A percentile compares a stretch with the other conserved stretches of the same genome.
phyloP scores from a whole-genome alignment of 2,888 invertebrate species.

The Mycalesis mineus region DNA sequence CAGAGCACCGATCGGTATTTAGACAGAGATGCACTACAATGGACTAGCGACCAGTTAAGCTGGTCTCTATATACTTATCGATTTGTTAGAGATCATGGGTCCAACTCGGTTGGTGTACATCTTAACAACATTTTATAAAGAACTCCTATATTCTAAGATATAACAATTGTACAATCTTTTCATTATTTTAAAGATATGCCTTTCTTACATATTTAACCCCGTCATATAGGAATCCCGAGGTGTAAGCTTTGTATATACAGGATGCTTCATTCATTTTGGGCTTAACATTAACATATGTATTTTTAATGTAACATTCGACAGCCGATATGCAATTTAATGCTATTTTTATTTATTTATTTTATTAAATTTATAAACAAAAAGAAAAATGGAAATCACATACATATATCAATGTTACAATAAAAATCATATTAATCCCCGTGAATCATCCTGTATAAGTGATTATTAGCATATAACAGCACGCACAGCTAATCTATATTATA shows the following conservation, averaged over 20 bases:
- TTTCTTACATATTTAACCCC: conserved; percentile 33
- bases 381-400: too few species aligned
- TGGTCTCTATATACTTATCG: not conserved
- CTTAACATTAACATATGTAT: not conserved
- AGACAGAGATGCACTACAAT: not conserved
- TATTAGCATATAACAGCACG: conserved; percentile 5
- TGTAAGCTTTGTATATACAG: conserved; percentile 19
- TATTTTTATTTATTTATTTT: not conserved
- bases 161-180: conserved; percentile 36
- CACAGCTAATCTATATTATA: conserved; percentile 18
- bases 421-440: too few species aligned
- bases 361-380: too few species aligned
- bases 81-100: not conserved
- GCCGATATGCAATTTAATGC: not conserved
- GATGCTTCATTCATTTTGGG: not conserved
- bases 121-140: conserved; percentile 25
- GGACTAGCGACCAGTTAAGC: not conserved
- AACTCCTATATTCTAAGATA: conserved; percentile 29
- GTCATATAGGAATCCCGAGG: conserved; percentile 29
- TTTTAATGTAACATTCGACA: not conserved
- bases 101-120: conserved; percentile 25
- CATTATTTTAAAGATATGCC: conserved; percentile 37
- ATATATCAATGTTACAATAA: too few species aligned
- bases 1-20: not conserved
- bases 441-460: not conserved